phyloP scores from a whole-genome alignment of 1,140 invertebrate species.

The Neocloeon triangulifer region DNA sequence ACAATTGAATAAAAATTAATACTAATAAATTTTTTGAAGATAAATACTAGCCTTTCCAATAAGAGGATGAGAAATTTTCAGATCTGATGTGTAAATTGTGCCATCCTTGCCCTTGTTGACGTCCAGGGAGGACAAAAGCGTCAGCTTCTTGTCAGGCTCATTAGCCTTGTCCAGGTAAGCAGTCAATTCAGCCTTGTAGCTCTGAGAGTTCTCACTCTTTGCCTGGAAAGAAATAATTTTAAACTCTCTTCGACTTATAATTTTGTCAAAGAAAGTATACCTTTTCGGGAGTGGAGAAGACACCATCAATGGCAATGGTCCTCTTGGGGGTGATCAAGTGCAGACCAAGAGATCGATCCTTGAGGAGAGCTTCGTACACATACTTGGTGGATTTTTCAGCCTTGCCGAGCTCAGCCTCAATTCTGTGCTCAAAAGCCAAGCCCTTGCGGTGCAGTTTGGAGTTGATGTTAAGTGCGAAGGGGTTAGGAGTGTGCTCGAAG shows the following conservation, averaged over 20 bases:
- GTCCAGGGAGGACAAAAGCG: no score
- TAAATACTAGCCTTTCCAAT: slow-evolving; percentile 25
- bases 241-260: background rate
- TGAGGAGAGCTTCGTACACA: no score
- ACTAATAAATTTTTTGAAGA: slow-evolving; percentile 5
- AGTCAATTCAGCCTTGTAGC: slow-evolving; percentile 22
- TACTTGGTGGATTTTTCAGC: no score
- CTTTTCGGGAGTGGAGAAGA: no score
- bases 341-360: no score
- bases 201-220: slow-evolving; percentile 16
- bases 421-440: no score
- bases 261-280: no score
- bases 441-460: no score
- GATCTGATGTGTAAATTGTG: slow-evolving; percentile 23
- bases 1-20: slow-evolving; percentile 1
- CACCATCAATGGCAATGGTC: slow-evolving; percentile 30
- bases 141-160: slow-evolving; percentile 32
- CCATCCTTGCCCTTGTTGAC: slow-evolving; percentile 13
- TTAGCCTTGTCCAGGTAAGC: slow-evolving; percentile 45
- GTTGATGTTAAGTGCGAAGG: no score
- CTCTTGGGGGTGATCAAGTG: slow-evolving; percentile 36
- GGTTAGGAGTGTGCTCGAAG: no score
- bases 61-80: slow-evolving; percentile 36
- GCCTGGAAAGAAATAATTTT: slow-evolving; percentile 18
- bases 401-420: no score